Evolutionary conservation across 2,888 invertebrate species (phyloP).

Genomic region (Lasioglossum villosulum): DNA sequence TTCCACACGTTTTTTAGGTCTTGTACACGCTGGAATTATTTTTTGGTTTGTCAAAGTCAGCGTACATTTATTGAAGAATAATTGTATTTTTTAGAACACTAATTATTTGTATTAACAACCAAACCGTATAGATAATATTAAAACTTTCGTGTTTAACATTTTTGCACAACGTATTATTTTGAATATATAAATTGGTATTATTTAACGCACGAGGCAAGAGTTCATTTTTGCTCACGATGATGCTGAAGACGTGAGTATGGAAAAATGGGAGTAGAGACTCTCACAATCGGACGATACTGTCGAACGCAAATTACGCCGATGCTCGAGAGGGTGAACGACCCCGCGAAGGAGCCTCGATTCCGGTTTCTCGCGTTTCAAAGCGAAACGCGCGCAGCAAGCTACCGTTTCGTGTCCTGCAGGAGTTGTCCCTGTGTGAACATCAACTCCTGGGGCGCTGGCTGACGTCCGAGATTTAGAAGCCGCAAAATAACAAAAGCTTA

Average conservation of each 20-base stretch:
- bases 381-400: conserved; percentile 7
- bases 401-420: conserved; percentile 19
- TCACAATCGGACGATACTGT: conserved; percentile 12
- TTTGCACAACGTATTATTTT: neutral
- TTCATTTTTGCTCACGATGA: neutral
- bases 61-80: neutral
- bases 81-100: neutral
- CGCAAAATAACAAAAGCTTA: conserved; percentile 81
- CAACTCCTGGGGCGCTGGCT: conserved; percentile 46
- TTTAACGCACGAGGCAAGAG: neutral
- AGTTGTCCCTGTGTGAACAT: conserved; percentile 12
- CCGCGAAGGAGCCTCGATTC: conserved; percentile 34
- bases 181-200: neutral
- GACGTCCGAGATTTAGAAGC: conserved; percentile 81
- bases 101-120: neutral
- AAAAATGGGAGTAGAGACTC: neutral
- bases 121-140: neutral
- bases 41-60: neutral
- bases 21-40: neutral
- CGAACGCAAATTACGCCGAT: conserved; percentile 22
- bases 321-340: conserved; percentile 45
- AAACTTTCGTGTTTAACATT: neutral
- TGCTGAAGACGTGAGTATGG: neutral
- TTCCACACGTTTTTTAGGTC: neutral
- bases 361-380: conserved; percentile 42